A percentile compares a stretch with the other conserved stretches of the same genome.
These are phyloP conservation scores for Cetonia aurata DNA, from an alignment of 2,888 invertebrate species.

Conservation along the genomic window DNA sequence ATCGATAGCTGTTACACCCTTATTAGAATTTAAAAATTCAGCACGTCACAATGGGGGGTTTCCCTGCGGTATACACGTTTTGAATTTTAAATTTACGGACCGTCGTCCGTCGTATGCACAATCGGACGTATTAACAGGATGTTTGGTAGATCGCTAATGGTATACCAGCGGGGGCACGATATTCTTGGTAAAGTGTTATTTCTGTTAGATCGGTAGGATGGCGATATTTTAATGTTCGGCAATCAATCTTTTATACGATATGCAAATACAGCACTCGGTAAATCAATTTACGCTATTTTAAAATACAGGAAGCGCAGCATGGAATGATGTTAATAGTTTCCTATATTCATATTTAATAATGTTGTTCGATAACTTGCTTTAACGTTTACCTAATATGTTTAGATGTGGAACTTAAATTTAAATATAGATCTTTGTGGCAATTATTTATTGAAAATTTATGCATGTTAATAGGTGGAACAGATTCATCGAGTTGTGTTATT, in stretches of 20 bases:
- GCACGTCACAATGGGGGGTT: slow-evolving; percentile 26
- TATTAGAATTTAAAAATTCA: slow-evolving; percentile 33
- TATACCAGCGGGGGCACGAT: not conserved
- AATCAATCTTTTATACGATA: slow-evolving; percentile 2
- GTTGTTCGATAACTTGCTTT: no score
- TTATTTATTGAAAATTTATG: no score
- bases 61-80: slow-evolving; percentile 11
- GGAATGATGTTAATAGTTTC: no score
- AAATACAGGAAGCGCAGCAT: not conserved
- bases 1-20: slow-evolving; percentile 6
- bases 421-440: no score
- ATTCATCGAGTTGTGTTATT: no score
- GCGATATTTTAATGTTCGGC: slow-evolving; percentile 17
- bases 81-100: slow-evolving; percentile 24
- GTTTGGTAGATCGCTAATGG: slow-evolving; percentile 12
- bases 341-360: no score
- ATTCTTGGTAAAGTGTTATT: slow-evolving; percentile 26
- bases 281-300: not conserved
- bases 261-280: not conserved
- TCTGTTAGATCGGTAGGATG: slow-evolving; percentile 9
- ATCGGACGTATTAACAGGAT: slow-evolving; percentile 17
- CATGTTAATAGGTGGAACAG: no score
- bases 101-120: no score
- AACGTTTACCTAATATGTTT: no score
- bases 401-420: no score